A percentile compares a stretch with the other conserved stretches of the same genome.
phyloP scores from a whole-genome alignment of 2,888 invertebrate genomes.

The Saturnia pavonia region DNA sequence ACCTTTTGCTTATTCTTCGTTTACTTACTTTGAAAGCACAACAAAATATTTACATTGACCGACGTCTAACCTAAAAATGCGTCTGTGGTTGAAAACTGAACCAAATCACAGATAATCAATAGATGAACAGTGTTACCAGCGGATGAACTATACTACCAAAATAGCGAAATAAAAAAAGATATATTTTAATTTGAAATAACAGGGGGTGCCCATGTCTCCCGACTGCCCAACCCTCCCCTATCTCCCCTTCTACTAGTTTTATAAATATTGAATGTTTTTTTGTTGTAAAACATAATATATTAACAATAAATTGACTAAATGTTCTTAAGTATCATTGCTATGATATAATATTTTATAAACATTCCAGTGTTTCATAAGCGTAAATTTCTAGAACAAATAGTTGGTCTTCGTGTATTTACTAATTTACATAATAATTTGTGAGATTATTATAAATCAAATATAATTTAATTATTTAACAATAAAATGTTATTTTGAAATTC shows the following conservation, averaged over 20 bases:
- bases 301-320: not conserved
- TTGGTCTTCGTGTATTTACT: not conserved
- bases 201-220: too few relatives aligned
- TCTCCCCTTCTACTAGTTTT: not conserved
- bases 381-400: not conserved
- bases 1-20: too few relatives aligned
- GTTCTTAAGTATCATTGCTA: not conserved
- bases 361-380: not conserved
- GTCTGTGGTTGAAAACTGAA: too few relatives aligned
- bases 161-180: too few relatives aligned
- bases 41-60: too few relatives aligned
- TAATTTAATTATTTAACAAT: not conserved
- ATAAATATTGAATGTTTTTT: not conserved
- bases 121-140: too few relatives aligned
- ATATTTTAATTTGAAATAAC: too few relatives aligned
- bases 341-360: not conserved
- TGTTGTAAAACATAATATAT: not conserved
- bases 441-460: not conserved
- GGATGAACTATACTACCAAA: too few relatives aligned
- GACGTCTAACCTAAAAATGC: too few relatives aligned
- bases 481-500: not conserved
- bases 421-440: not conserved
- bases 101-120: too few relatives aligned
- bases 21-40: too few relatives aligned
- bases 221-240: too few relatives aligned